Evolutionary conservation across 2,888 invertebrate species (phyloP), one percentile per base, ranked within the genome.

Genomic region (Andrena bicolor): DNA sequence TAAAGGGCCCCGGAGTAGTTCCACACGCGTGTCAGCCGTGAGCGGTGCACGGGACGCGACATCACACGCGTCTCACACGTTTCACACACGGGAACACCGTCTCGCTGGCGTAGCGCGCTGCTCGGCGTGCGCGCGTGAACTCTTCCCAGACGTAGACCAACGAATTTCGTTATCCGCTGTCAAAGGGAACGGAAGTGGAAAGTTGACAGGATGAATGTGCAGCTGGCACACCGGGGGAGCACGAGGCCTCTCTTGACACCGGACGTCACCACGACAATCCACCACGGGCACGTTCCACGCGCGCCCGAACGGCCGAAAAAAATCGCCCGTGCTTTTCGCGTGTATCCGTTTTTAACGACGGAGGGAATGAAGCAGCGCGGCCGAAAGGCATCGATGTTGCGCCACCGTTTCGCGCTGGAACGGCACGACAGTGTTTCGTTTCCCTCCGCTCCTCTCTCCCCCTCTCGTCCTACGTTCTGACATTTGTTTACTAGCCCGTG

Each of bases 401-500:
- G 73, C 71, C 80, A 58, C 61, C 61, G 68, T 83, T 77, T 82
- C 68, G 53, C 73, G 63, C 73, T 75, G 51, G 56, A 72, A 80
- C 61, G 64, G 51, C 56, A 74, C 73, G 60, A 32, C 28, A 77
- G 64, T 32, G 86, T 76, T 86, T 70, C 64, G 58, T 63, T 79
- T 80, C 75, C 73, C 81, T 75, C 66, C 56, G 48, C 48, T 53
- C 66, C 61, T 70, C 64, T 66, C 82, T 20, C 64, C 28, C 69
- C 70, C 69, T 56, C 75, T 41, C 56, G 74, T 49, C 74, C 76
- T 68, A 82, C 66, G 76, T 80, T 84, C 79, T 83, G 86, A 85
- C 85, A 91, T 91, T 92, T 91, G 91, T 90, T 92, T 91, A 92
- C 90, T 80, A 88, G 81, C 66, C 75, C 80, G 76, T 76, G 60